Evolutionary conservation across 2,797 vertebrate genomes (phyloP), one percentile per base, ranked within the genome.

Genomic region (Capromys pilorides): DNA sequence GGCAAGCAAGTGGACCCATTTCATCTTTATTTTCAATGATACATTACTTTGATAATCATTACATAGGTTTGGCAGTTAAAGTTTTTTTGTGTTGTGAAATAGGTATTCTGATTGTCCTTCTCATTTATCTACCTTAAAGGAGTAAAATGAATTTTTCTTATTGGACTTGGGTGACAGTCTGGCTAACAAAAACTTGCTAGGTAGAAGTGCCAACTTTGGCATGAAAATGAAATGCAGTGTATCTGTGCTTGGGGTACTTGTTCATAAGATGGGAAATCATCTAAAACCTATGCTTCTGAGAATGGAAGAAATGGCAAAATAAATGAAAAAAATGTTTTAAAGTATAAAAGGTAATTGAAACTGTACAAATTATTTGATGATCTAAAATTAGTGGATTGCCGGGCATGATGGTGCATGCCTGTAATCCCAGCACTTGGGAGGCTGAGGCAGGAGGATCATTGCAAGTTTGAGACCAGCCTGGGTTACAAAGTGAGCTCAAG

Each of bases 241-340:
- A 69, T 84, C 39, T 28, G 3, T 51, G 80, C 45, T 39, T 14
- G 19, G 33, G 49, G 36, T 79, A 71, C 33, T 54, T 36, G 21
- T 57, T 77, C 66, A 57, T 14, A 73, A 81, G 64, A 57, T 73
- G 39, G 79, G 36, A 78, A 87, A 41, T 67, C 13, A 57, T 51
- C 19, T 18, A 28, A 92, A 90, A 51, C 36, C 21, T 19, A 86
- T 79, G 62, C 33, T 77, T 95, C 71, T 59, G 77, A 89, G 71
- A 73, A 86, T 6, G 78, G 73, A 94, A 96, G 41, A 80, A 41
- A 39, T 21, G 77, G 61, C 19, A 85, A 94, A 90, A 24, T 61
- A 90, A 92, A 28, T 61, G 41, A 2, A 82, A 64, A 94, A 94
- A 28, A 18, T 57, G 61, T 83, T 90, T 61, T 54, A 12, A 26